These are phyloP conservation scores for Drosophila eohydei DNA, from an alignment of 2,888 invertebrate genomes.

Conservation along the genomic window DNA sequence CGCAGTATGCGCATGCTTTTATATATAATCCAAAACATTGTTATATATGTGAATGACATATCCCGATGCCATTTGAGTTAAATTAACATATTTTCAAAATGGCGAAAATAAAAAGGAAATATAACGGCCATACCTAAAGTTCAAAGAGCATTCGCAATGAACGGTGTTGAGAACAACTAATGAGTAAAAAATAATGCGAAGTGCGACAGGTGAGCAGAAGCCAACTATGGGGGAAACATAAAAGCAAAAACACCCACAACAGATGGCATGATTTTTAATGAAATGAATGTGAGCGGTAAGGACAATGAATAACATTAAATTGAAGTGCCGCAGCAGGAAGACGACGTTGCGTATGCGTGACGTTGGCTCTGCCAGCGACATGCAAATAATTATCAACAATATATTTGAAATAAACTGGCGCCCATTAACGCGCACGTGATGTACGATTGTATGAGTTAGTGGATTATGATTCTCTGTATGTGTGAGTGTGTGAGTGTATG, in stretches of 20 bases:
- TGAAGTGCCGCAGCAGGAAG: constrained; percentile 31
- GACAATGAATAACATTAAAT: constrained; percentile 50
- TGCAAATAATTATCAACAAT: constrained; percentile 54
- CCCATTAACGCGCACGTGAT: constrained; percentile 51
- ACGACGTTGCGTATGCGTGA: constrained; percentile 58
- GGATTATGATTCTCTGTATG: neutral
- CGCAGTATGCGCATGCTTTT: neutral
- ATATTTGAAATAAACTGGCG: constrained; percentile 43
- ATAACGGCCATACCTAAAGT: constrained; percentile 10
- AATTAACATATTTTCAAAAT: constrained; percentile 7
- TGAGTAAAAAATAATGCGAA: constrained; percentile 27
- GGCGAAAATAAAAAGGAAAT: neutral
- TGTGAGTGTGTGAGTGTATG: neutral
- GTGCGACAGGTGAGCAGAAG: constrained; percentile 15
- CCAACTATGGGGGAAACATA: neutral
- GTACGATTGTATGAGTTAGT: constrained; percentile 19
- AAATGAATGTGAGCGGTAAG: constrained; percentile 38
- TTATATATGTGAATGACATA: neutral
- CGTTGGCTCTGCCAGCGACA: constrained; percentile 34
- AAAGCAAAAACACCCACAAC: constrained; percentile 11
- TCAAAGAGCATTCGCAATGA: constrained; percentile 51
- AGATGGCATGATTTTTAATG: constrained; percentile 38
- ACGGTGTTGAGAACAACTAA: constrained; percentile 29
- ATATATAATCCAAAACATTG: neutral
- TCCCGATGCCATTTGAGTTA: neutral